Evolutionary conservation across 2,113 vertebrate genomes (phyloP), one percentile per base, ranked within the genome.

Genomic region (Clupea harengus): DNA sequence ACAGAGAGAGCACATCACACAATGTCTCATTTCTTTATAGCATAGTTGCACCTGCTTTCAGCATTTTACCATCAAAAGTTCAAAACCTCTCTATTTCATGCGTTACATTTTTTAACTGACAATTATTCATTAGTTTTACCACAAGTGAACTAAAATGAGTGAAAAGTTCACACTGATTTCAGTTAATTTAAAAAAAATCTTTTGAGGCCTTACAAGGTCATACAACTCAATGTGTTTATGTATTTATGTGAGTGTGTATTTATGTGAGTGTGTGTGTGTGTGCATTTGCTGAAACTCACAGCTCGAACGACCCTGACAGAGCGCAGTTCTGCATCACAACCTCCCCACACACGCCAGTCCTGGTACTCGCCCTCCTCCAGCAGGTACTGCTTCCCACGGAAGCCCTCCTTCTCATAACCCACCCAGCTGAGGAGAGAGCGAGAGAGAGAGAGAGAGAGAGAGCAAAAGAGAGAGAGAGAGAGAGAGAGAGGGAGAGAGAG

Each of bases 281-380:
- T 1, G 44, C 32, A 81, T 45, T 45, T 75, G 45, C 5, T 11
- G 81, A 82, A 20, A 85, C 97, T 97, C 91, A 99, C 98, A 80
- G 97, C 97, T 82, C 95, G 93, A 85, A 99, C 96, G 88, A 97
- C 93, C 80, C 97, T 93, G 0, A 96, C 89, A 0, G 98, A 99
- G 89, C 96, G 92, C 89, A 99, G 92, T 88, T 94, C 93, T 8
- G 95, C 50, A 22, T 95, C 82, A 20, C 91, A 94, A 91, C 97
- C 98, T 0, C 98, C 97, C 98, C 98, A 99, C 4, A 96, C 95
- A 82, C 93, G 94, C 97, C 97, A 99, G 92, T 98, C 96, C 0
- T 93, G 93, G 82, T 97, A 99, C n/a, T 99, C 95, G 0, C 98
- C 98, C 91, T 99, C 98, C 90, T 99, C 98, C 92, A 99, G 93